Evolutionary conservation across 2,113 vertebrate genomes (phyloP), one percentile per base, ranked within the genome.

Genomic region (Dissostichus mawsoni): DNA sequence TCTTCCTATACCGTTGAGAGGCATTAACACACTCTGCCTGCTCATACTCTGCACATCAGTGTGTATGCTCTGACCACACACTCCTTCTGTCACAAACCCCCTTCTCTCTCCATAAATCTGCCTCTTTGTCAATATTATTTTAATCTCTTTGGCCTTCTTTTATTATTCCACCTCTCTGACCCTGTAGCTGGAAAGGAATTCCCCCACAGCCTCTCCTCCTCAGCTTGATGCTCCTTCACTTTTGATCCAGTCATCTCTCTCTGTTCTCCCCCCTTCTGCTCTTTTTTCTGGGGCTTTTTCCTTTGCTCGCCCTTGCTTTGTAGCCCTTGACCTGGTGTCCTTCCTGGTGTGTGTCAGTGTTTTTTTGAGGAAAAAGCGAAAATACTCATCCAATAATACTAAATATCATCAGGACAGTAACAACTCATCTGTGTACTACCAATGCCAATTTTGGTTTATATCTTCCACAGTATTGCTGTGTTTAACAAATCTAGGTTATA

Each of bases 41-140:
- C 52, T 62, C 47, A 23, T 17, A 0, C 5, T 41, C 33, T 44
- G 23, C 48, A 65, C 58, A 65, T 11, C 55, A 55, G 20, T 55
- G 4, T 59, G 0, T 63, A 56, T 70, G 45, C 51, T 52, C 41
- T 67, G 50, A 74, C 70, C 51, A 18, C 69, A 59, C 66, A 29
- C 50, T 53, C 45, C 8, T 41, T 41, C 36, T 61, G 50, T 48
- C 52, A 63, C 51, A n/a, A 66, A 87, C 84, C 59, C 53, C 52
- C 41, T 12, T 47, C 44, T 71, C n/a, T 45, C 62, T 36, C 23
- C 36, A 78, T 4, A 58, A 44, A 82, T 80, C 52, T 68, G 29
- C 53, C 56, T 80, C 36, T 80, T 23, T 68, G 84, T 88, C 81
- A 90, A 84, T 82, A 82, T 83, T 84, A 63, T 82, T 89, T 83